Base-by-base conservation (phyloP, 2,888 invertebrate genomes). In the Heteromurus nitidus region DNA sequence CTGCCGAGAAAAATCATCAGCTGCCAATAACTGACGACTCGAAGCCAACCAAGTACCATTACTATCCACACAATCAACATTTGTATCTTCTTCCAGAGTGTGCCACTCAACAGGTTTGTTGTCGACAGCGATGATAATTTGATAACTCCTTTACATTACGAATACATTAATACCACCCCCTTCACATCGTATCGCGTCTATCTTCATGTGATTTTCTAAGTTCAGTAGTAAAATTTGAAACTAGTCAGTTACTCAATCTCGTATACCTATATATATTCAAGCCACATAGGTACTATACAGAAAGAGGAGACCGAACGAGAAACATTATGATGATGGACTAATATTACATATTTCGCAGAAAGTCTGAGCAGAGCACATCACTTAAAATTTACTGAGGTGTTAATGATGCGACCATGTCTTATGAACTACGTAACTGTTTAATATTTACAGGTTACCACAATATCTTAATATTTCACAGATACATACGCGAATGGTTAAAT, bases 1-100 rank as follows among this genome's bases (percentile, higher is more conserved):
- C 85, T 50, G 81, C 85, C 30, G 85, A 85, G 53, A 84, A 82
- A 28, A 84, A 83, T 76, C 79, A 83, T 53, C 83, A 82, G 62
- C 67, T 82, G 62, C 80, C 83, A 50, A 74, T 84, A n/a, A 80
- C 79, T 47, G 92, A 93, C 58, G 93, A 93, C 77, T 93, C 92
- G 60, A 96, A 96, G 89, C 96, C 96, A 28, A 96, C 96, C 85
- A 96, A 96, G 91, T 96, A 96, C 90, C 96, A 96, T 90, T 96
- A 96, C 91, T 96, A 96, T 90, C 96, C 96, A 31, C 96, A 96
- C 91, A 96, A 96, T 90, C 96, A 96, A 90, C 96, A 96, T 90
- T 95, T 96, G 88, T 96, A 96, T 90, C 91, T 96, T 88, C 91
- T 97, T 88, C 96, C 96, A 84, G 96, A 96, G 90, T 97, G 97